Evolutionary conservation across 2,888 invertebrate species (phyloP).

Genomic region (Drosophila trichaetosa): DNA sequence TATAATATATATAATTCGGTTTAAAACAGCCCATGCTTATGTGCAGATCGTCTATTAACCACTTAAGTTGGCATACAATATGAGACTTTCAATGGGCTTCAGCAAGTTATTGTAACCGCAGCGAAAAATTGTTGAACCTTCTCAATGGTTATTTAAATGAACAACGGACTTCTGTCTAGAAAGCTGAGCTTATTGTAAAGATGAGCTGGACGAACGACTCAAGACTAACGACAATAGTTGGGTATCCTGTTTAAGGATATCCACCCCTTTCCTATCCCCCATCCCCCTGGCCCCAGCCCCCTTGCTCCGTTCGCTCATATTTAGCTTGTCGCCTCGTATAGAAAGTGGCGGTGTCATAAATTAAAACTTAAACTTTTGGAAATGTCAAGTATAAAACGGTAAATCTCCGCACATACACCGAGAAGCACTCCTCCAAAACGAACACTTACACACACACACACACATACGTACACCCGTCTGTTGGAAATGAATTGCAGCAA

Average conservation of each 20-base stretch:
- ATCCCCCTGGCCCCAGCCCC: background rate
- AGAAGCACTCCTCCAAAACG: conserved; percentile 50
- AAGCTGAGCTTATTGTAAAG: conserved; percentile 44
- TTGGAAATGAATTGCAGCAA: conserved; percentile 77
- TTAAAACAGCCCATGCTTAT: background rate
- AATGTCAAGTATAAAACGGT: conserved; percentile 85
- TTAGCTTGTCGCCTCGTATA: conserved; percentile 80
- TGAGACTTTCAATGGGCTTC: background rate
- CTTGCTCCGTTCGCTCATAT: conserved; percentile 66
- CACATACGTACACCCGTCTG: conserved; percentile 48
- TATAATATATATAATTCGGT: background rate
- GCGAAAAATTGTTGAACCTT: background rate
- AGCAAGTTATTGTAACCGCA: background rate
- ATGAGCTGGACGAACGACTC: conserved; percentile 58
- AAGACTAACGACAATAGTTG: conserved; percentile 72
- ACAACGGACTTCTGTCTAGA: conserved; percentile 6
- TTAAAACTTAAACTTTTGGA: conserved; percentile 85
- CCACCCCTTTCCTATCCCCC: background rate
- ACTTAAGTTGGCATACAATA: background rate
- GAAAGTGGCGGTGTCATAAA: conserved; percentile 85
- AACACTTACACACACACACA: conserved; percentile 32
- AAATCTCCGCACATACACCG: conserved; percentile 83
- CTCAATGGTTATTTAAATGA: conserved; percentile 14
- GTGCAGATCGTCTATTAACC: background rate
- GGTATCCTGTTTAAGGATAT: conserved; percentile 75